Conservation (phyloP, 1,140 invertebrate genomes). For the Diachasma alloeum region DNA sequence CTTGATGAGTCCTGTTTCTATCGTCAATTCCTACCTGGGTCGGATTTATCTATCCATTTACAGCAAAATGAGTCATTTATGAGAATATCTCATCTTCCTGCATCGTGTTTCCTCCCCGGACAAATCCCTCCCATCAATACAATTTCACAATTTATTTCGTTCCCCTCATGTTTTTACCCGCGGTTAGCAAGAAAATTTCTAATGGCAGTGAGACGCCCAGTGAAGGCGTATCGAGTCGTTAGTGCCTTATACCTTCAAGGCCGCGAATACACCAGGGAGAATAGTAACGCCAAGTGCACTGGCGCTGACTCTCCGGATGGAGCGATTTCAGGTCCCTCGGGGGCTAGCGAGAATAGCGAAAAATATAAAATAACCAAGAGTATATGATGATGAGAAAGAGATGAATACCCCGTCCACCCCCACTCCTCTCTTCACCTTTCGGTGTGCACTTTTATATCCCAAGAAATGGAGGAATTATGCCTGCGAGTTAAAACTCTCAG, state of each 20-base stretch:
- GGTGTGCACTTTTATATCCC: background rate
- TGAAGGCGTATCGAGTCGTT: slow-evolving; percentile 20
- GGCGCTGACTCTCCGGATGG: slow-evolving; percentile 10
- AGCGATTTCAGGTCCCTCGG: slow-evolving; percentile 24
- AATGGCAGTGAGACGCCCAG: background rate
- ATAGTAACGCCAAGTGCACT: background rate
- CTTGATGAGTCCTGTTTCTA: too few species aligned
- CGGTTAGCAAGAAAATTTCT: slow-evolving; percentile 5
- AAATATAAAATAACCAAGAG: slow-evolving; percentile 29
- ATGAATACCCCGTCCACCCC: background rate
- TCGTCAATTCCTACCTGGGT: too few species aligned
- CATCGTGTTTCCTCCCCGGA: background rate
- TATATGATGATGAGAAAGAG: background rate
- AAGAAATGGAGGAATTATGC: slow-evolving; percentile 22
- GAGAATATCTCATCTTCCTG: background rate
- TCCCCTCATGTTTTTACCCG: background rate
- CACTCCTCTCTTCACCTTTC: background rate
- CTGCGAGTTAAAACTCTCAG: slow-evolving; percentile 20
- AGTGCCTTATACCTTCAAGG: slow-evolving; percentile 19
- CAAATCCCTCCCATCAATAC: background rate
- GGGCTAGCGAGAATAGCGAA: slow-evolving; percentile 24
- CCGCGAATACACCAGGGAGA: background rate
- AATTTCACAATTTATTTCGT: background rate
- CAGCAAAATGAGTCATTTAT: background rate
- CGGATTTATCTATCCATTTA: background rate